phyloP scores from a whole-genome alignment of 2,888 invertebrate species.

The Fissipunctia ypsillon region DNA sequence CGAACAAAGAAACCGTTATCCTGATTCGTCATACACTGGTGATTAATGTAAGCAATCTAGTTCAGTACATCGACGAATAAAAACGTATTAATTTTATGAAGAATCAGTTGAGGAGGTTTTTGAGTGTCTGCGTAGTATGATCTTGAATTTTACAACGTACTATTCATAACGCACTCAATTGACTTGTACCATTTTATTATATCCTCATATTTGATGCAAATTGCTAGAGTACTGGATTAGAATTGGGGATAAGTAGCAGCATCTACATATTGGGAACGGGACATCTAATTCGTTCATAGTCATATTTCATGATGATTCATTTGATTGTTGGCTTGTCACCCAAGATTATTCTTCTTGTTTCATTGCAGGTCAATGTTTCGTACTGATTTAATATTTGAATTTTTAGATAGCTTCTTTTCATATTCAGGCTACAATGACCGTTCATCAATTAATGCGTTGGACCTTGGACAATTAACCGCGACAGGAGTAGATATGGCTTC shows the following conservation, averaged over 20 bases:
- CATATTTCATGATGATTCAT: slow-evolving; percentile 17
- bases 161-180: neutral
- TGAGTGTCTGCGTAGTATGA: neutral
- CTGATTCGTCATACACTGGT: slow-evolving; percentile 59
- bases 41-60: slow-evolving; percentile 51
- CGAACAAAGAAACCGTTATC: slow-evolving; percentile 60
- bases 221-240: too few species aligned
- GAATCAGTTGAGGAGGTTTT: neutral
- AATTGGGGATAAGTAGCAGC: neutral
- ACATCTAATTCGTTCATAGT: slow-evolving; percentile 1
- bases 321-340: slow-evolving; percentile 5
- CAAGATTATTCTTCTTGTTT: slow-evolving; percentile 14
- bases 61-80: slow-evolving; percentile 32
- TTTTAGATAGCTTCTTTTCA: slow-evolving; percentile 10
- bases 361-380: slow-evolving; percentile 45
- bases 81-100: slow-evolving; percentile 18
- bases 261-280: neutral
- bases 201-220: neutral
- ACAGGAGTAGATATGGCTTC: slow-evolving; percentile 74
- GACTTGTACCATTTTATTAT: neutral
- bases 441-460: slow-evolving; percentile 52
- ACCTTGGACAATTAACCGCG: slow-evolving; percentile 74
- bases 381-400: slow-evolving; percentile 27
- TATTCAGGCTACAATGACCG: slow-evolving; percentile 33
- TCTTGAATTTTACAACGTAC: neutral